Percentiles rank a stretch among this genome's conserved stretches.
phyloP scores from a whole-genome alignment of 2,113 vertebrate genomes.

The Bujurquina vittata region DNA sequence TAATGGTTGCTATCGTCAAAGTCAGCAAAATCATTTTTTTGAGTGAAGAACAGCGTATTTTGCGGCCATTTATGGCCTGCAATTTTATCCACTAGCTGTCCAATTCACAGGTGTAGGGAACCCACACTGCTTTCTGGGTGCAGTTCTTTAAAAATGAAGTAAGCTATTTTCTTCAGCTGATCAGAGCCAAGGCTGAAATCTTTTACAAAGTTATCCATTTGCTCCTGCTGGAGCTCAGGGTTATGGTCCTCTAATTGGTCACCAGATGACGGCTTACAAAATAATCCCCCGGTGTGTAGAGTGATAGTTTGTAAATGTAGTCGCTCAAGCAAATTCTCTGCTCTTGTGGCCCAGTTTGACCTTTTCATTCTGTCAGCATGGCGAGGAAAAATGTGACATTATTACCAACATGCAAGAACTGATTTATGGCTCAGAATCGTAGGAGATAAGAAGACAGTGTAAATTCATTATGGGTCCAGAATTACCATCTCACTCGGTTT shows the following conservation, averaged over 20 bases:
- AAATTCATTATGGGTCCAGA: not conserved
- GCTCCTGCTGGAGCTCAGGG: not conserved
- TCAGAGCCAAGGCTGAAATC: not conserved
- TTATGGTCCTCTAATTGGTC: not conserved
- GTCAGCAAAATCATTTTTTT: not conserved
- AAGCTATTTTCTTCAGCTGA: not conserved
- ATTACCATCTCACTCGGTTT: not conserved
- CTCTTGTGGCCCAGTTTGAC: not conserved
- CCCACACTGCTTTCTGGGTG: not conserved
- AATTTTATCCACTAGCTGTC: not conserved
- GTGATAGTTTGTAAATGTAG: not conserved
- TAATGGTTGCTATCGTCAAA: not conserved
- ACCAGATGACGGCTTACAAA: not conserved
- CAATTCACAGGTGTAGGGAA: not conserved
- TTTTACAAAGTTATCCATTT: not conserved
- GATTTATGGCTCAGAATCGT: not conserved
- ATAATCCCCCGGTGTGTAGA: not conserved
- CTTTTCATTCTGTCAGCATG: slow-evolving; percentile 5
- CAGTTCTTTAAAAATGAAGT: not conserved
- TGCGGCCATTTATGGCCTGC: not conserved
- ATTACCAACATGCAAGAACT: not conserved
- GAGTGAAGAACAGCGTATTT: not conserved
- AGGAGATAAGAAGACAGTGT: not conserved
- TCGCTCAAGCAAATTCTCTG: not conserved
- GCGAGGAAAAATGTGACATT: not conserved